Evolutionary conservation across 1,140 invertebrate genomes (phyloP).

Genomic region (Cephus cinctus): DNA sequence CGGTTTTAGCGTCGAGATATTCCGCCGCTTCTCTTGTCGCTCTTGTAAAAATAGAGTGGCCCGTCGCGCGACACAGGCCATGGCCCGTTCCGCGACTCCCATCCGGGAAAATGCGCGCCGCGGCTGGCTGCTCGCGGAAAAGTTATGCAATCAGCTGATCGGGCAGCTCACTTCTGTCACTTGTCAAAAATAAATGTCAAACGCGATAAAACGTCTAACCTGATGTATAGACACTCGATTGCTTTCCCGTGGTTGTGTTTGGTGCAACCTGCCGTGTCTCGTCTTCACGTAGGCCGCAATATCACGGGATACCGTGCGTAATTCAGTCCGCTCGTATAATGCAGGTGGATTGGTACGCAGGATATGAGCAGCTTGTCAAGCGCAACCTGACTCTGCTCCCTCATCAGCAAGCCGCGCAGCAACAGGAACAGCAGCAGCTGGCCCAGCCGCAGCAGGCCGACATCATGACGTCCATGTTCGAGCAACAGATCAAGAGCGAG

Average conservation of each 20-base stretch:
- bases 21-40: not conserved
- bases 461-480: slow-evolving; percentile 62
- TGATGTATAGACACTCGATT: slow-evolving; percentile 22
- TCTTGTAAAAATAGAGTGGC: slow-evolving; percentile 9
- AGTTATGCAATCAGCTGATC: slow-evolving; percentile 60
- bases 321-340: slow-evolving; percentile 5
- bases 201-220: slow-evolving; percentile 33
- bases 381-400: slow-evolving; percentile 59
- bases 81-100: not conserved
- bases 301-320: not conserved
- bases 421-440: slow-evolving; percentile 27
- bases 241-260: not conserved
- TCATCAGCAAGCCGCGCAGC: slow-evolving; percentile 40
- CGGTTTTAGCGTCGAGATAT: slow-evolving; percentile 26
- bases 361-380: slow-evolving; percentile 60
- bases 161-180: slow-evolving; percentile 43
- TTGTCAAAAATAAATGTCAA: slow-evolving; percentile 55
- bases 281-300: not conserved
- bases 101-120: slow-evolving; percentile 16
- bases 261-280: slow-evolving; percentile 19
- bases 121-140: slow-evolving; percentile 33
- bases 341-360: slow-evolving; percentile 58
- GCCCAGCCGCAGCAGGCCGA: slow-evolving; percentile 24
- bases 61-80: not conserved
- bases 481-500: slow-evolving; percentile 68